Evolutionary conservation across 2,888 invertebrate genomes (phyloP), one percentile per base, ranked within the genome.

Genomic region (Subacronicta megacephala): DNA sequence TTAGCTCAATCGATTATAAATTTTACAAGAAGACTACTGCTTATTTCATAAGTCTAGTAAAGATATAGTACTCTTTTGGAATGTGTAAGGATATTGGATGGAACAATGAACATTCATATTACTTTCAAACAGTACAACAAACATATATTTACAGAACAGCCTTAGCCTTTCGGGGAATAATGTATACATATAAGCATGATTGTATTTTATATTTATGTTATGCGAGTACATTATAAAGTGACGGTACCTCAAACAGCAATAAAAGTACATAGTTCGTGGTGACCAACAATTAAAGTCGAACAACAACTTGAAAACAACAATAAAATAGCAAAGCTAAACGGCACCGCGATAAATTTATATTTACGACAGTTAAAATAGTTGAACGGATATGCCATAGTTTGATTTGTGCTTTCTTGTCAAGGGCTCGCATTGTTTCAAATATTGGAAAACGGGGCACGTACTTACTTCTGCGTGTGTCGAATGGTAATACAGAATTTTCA

Each of bases 401-500:
- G 90, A 92, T 91, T 90, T 90, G 87, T 88, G 86, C 83, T 86
- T 88, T 82, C 87, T 85, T 88, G 89, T 89, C 87, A 89, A 85
- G 81, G 73, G 73, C 77, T 83, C 81, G 85, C 81, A 87, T 90
- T 90, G 90, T 91, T 91, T 90, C 87, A 84, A 87, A 87, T 90
- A 88, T 90, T 83, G 81, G 84, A 71, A 91, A 82, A 85, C 90
- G 78, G 77, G 75, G 82, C 91, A 90, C 92, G 92, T 89, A 60
- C 80, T 81, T 75, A 83, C 78, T 73, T 76, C 62, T 72, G 82
- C 89, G 90, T 87, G 90, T 81, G 76, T 75, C 59, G 90, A 89
- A 91, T 91, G 80, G 74, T 80, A 87, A 89, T 82, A 59, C 69
- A 74, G 74, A 73, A 79, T 83, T 88, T 89, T 87, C 86, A 87